phyloP scores from a whole-genome alignment of 2,113 vertebrate genomes.

The Pelusios castaneus region DNA sequence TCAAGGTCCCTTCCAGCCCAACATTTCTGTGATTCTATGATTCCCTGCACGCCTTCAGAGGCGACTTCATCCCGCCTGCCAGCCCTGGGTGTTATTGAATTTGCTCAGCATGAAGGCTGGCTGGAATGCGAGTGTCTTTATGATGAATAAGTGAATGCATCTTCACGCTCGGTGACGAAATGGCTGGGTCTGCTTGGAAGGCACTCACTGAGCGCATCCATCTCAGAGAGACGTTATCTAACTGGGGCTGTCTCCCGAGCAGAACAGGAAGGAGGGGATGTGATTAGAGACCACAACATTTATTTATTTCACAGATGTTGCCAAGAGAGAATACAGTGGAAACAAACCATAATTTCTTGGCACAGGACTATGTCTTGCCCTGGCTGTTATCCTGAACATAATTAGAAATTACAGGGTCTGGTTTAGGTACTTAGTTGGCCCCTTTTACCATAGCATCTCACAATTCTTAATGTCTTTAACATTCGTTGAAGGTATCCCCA shows the following conservation, averaged over 20 bases:
- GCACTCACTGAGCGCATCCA: accelerated
- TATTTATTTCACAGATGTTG: accelerated
- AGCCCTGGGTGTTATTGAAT: too few relatives aligned
- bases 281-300: not conserved
- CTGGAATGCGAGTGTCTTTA: too few relatives aligned
- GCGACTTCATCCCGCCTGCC: too few relatives aligned
- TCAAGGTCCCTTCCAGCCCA: not conserved
- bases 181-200: not conserved
- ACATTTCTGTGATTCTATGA: too few relatives aligned
- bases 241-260: not conserved
- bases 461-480: not conserved
- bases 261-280: not conserved
- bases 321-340: not conserved
- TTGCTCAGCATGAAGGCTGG: too few relatives aligned
- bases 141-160: accelerated
- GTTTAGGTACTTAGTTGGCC: not conserved
- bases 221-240: not conserved
- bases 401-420: not conserved
- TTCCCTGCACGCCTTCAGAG: too few relatives aligned
- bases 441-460: accelerated
- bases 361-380: not conserved
- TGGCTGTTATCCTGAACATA: not conserved
- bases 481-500: too few relatives aligned
- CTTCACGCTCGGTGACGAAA: not conserved
- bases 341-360: not conserved